A percentile compares a stretch with the other conserved stretches of the same genome.
Conservation (phyloP, 2,797 vertebrate species). For the Sebastes steindachneri region DNA sequence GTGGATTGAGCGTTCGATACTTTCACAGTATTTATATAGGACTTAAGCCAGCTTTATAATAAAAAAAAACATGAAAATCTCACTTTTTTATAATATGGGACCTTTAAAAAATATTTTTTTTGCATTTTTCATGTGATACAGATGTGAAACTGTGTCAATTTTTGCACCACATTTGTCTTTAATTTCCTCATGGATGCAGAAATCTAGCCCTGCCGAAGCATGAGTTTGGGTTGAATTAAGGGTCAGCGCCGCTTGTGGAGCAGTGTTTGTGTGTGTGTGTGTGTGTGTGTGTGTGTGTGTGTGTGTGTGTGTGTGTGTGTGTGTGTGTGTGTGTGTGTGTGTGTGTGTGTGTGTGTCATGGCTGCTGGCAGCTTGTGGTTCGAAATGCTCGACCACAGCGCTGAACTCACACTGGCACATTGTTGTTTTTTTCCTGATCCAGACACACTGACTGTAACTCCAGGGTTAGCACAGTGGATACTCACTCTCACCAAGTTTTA, state of each 20-base stretch:
- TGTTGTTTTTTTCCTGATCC: background rate
- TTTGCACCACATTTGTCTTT: background rate
- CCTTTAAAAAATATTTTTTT: background rate
- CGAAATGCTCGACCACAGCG: constrained; percentile 1
- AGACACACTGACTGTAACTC: background rate
- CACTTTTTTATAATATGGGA: too few relatives aligned
- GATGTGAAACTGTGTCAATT: background rate
- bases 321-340: constrained; percentile 11
- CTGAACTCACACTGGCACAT: background rate
- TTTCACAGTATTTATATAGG: too few relatives aligned
- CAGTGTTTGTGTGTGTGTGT: constrained; percentile 17
- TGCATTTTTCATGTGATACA: background rate
- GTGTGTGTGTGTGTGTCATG: constrained; percentile 12
- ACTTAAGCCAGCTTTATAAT: too few relatives aligned
- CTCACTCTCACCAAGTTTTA: background rate
- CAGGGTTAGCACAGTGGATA: background rate
- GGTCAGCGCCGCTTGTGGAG: constrained; percentile 11
- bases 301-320: constrained; percentile 19
- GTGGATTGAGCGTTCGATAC: too few relatives aligned
- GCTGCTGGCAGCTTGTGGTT: constrained; percentile 2
- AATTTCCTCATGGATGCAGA: background rate
- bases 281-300: constrained; percentile 22
- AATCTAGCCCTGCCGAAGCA: background rate
- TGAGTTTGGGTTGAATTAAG: constrained; percentile 13
- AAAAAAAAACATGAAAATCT: too few relatives aligned